Evolutionary conservation across 2,113 vertebrate genomes (phyloP).

Genomic region (Eidolon helvum): DNA sequence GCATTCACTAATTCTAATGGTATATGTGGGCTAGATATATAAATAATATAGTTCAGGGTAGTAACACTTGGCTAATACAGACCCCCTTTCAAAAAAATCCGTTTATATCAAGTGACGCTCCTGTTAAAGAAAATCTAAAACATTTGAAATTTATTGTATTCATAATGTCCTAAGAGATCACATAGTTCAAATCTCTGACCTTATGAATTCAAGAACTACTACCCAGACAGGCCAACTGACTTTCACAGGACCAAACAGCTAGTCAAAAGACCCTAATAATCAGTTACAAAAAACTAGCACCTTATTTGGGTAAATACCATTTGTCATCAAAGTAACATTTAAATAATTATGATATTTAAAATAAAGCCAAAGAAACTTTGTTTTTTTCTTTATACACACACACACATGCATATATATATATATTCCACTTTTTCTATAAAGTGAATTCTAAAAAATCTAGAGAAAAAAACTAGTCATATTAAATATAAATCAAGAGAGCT

Average conservation of each 20-base stretch:
- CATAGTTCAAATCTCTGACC: background rate
- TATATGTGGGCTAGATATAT: background rate
- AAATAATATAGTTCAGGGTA: background rate
- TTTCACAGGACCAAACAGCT: background rate
- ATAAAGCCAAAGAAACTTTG: background rate
- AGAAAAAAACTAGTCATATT: background rate
- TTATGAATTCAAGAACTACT: background rate
- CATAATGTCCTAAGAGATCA: background rate
- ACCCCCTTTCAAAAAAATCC: background rate
- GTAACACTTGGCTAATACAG: background rate
- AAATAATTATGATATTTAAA: background rate
- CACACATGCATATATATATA: background rate
- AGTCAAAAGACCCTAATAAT: background rate
- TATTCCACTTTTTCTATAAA: background rate
- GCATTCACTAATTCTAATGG: background rate
- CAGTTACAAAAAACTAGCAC: background rate
- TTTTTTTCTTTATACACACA: background rate
- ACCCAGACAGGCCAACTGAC: background rate
- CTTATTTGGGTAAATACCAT: background rate
- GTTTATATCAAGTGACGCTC: background rate
- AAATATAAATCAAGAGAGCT: slow-evolving; percentile 1
- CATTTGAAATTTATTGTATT: background rate
- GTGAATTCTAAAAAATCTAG: background rate
- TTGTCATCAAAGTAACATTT: background rate
- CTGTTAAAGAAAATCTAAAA: background rate